Base-by-base conservation (phyloP, 2,113 vertebrate genomes). In the Sphaerodactylus townsendi region DNA sequence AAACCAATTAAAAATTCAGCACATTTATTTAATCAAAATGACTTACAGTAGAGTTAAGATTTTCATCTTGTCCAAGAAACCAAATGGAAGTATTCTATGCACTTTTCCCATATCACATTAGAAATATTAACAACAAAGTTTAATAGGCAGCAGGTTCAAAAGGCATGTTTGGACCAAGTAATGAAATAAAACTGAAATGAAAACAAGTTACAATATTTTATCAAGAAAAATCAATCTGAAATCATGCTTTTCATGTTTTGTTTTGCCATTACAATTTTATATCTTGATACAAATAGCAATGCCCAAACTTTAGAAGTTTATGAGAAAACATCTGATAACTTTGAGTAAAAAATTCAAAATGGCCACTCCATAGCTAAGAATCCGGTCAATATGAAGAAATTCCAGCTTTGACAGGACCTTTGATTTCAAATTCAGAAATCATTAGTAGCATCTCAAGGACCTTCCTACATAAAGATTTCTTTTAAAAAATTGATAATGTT, bases 161-260 rank as follows among this genome's bases (percentile, higher is more conserved):
- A 87, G 91, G 39, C 10, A 85, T 76, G 4, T 82, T 74, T 59
- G 69, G 77, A 84, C 48, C 37, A 77, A 81, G 79, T 68, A 62
- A 87, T 72, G 77, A 75, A 86, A 85, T 46, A 91, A 91, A 82
- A 93, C 56, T 80, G 82, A 86, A 77, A 77, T 87, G 53, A 84
- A 87, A 89, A 89, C 92, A 85, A 53, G 56, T 64, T 69, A 10
- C n/a, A 72, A 82, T 90, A 87, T 59, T 39, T 81, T 41, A 59
- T 41, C 56, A 83, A 72, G 72, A 88, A 88, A 91, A 92, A 92
- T 48, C 0, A 92, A 87, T 86, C 76, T 87, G 81, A 89, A 79
- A 19, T 82, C 93, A 90, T 93, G 90, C 90, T 91, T 89, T 87
- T 91, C 21, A 93, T 86, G 90, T 80, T 88, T 77, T 91, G 39